Evolutionary conservation across 2,888 invertebrate genomes (phyloP).

Genomic region (Peribatodes rhomboidaria): DNA sequence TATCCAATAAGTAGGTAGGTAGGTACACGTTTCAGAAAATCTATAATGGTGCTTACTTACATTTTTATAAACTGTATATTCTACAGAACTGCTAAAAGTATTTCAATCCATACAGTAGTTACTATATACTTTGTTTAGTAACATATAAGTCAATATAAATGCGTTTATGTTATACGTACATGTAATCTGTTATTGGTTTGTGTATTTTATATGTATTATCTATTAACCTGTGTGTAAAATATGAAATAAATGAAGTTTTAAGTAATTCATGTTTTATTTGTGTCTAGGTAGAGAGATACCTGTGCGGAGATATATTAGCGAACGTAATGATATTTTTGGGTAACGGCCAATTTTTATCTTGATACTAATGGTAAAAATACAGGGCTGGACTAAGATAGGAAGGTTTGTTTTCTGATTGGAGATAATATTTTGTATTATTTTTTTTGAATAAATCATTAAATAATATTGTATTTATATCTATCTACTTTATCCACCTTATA

Average conservation of each 20-base stretch:
- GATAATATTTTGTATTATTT: background rate
- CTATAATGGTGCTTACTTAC: conserved; percentile 28
- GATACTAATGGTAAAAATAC: conserved; percentile 50
- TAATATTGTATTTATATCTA: too few species aligned
- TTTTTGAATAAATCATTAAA: background rate
- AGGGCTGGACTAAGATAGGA: conserved; percentile 54
- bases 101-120: conserved; percentile 17
- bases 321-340: conserved; percentile 54
- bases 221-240: conserved; percentile 46
- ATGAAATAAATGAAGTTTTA: conserved; percentile 47
- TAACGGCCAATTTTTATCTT: conserved; percentile 61
- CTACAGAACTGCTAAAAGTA: conserved; percentile 9
- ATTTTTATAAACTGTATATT: conserved; percentile 17
- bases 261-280: conserved; percentile 18
- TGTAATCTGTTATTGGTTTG: conserved; percentile 45
- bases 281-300: conserved; percentile 13
- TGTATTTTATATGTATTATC: conserved; percentile 46
- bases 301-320: conserved; percentile 45
- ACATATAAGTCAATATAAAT: conserved; percentile 9
- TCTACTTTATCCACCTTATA: too few species aligned
- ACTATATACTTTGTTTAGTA: conserved; percentile 26
- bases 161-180: conserved; percentile 35
- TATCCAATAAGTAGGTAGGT: too few species aligned
- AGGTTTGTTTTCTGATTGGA: background rate
- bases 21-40: background rate